Percentiles rank a stretch among this genome's conserved stretches.
These are phyloP conservation scores for Eurystomus gularis DNA, from an alignment of 2,113 vertebrate species.

Conservation along the genomic window DNA sequence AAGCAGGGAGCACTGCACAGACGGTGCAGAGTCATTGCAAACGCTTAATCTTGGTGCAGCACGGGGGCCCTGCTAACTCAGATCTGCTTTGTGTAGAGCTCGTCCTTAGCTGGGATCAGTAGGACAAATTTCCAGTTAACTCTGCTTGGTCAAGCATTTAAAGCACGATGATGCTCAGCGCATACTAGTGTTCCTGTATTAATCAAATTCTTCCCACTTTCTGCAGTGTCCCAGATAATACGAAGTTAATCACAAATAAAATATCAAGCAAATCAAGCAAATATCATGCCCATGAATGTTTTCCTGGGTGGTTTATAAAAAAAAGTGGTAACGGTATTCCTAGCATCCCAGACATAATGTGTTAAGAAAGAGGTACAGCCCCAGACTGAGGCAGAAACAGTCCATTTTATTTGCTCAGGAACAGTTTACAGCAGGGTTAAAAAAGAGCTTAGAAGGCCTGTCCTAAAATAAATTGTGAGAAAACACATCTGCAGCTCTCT, in stretches of 20 bases:
- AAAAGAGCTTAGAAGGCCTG: neutral
- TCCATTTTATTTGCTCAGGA: neutral
- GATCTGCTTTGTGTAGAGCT: neutral
- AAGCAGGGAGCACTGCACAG: neutral
- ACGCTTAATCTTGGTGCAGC: neutral
- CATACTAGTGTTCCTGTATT: accelerated
- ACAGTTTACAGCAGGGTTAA: neutral
- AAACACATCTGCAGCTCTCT: neutral
- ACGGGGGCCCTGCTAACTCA: neutral
- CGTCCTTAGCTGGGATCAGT: neutral
- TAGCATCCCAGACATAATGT: neutral
- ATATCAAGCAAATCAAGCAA: neutral
- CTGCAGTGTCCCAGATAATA: neutral
- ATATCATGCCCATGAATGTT: neutral
- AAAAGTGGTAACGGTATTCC: neutral
- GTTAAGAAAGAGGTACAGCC: neutral
- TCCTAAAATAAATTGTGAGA: neutral
- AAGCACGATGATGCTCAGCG: neutral
- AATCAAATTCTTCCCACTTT: neutral
- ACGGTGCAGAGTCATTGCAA: neutral
- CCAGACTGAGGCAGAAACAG: neutral
- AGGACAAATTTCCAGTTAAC: neutral
- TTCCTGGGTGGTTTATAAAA: neutral
- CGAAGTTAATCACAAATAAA: neutral
- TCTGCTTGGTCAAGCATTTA: neutral